Evolutionary conservation across 1,140 invertebrate genomes (phyloP).

Genomic region (Drosophila kanapiae): DNA sequence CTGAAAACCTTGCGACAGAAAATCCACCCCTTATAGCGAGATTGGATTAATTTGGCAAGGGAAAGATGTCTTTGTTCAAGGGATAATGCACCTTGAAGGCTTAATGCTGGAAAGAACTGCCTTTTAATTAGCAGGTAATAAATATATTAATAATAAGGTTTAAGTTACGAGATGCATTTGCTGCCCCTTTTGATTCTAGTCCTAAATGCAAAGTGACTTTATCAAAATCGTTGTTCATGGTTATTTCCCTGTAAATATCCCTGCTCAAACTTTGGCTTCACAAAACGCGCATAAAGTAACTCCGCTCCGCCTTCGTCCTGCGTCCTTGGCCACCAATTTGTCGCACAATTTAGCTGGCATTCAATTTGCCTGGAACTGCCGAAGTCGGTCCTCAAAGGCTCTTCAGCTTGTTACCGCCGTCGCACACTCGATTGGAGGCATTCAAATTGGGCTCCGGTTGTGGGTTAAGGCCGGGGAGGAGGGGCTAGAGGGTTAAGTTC

Average conservation of each 20-base stretch:
- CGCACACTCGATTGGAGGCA: constrained; percentile 21
- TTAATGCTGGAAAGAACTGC: neutral
- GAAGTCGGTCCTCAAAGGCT: constrained; percentile 19
- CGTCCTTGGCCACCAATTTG: constrained; percentile 45
- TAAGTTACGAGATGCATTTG: neutral
- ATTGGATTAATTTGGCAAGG: constrained; percentile 1
- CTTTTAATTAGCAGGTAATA: constrained; percentile 6
- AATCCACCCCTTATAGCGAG: constrained; percentile 22
- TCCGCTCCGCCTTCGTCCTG: neutral
- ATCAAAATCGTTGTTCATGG: neutral
- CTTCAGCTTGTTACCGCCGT: constrained; percentile 29
- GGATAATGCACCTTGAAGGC: neutral
- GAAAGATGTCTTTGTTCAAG: neutral
- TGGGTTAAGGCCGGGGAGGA: constrained; percentile 5
- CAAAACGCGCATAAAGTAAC: constrained; percentile 44
- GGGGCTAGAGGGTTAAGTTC: neutral
- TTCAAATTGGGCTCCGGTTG: constrained; percentile 10
- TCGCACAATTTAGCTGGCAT: constrained; percentile 53
- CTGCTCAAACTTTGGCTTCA: constrained; percentile 22
- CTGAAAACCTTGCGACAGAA: no score
- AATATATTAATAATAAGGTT: no score
- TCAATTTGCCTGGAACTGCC: constrained; percentile 42
- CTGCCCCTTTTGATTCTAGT: neutral
- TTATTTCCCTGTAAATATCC: constrained; percentile 11
- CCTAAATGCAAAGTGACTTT: constrained; percentile 1